Conservation (phyloP, 2,797 vertebrate species). For the Rhinatrema bivittatum region DNA sequence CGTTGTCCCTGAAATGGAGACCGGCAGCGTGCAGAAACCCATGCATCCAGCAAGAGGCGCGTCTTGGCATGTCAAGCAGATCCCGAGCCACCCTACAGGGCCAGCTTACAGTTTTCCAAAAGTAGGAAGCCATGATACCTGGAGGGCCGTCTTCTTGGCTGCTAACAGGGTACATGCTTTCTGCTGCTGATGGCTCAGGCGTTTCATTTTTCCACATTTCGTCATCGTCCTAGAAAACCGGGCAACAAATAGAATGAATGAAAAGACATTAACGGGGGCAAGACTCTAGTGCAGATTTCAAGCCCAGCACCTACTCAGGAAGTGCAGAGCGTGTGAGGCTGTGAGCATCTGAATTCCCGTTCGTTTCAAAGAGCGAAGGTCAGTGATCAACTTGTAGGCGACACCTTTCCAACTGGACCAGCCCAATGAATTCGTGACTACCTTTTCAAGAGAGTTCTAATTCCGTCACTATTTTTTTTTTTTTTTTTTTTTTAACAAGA, state of each 20-base stretch:
- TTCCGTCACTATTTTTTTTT: no score
- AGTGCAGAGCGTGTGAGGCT: no score
- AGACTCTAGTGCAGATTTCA: no score
- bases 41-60: constrained; percentile 64
- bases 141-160: constrained; percentile 60
- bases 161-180: constrained; percentile 46
- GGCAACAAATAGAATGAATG: background rate
- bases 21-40: constrained; percentile 51
- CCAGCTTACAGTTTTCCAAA: constrained; percentile 74
- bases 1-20: constrained; percentile 80
- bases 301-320: no score
- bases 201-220: constrained; percentile 42
- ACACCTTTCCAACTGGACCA: no score
- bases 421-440: no score
- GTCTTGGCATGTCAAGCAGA: constrained; percentile 68
- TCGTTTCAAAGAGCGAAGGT: no score
- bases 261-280: no score
- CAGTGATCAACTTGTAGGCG: no score
- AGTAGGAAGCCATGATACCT: constrained; percentile 87
- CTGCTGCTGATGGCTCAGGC: constrained; percentile 27
- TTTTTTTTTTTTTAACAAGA: no score
- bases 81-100: constrained; percentile 70
- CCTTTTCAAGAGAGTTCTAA: no score
- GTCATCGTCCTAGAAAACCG: constrained; percentile 45
- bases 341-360: no score